A percentile compares a stretch with the other conserved stretches of the same genome.
Conservation (phyloP, 2,797 vertebrate genomes). For the Eulemur coronatus region DNA sequence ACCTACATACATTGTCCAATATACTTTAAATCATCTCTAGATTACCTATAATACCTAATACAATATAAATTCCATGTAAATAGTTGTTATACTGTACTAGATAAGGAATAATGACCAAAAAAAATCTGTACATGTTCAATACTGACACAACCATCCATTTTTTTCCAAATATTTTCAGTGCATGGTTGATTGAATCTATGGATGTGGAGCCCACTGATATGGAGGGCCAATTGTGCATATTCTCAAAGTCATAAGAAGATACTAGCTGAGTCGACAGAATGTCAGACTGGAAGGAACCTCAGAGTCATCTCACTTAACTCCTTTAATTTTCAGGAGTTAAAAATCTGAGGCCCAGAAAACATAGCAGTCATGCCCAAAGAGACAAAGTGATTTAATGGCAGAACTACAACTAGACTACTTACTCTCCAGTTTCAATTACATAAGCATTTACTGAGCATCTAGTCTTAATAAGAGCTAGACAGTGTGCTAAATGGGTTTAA, state of each 20-base stretch:
- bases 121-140: background rate
- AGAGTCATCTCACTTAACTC: background rate
- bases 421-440: background rate
- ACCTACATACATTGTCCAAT: background rate
- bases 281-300: background rate
- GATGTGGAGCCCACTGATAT: background rate
- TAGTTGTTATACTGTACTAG: background rate
- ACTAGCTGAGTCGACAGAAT: background rate
- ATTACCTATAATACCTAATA: background rate
- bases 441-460: background rate
- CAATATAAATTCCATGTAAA: background rate
- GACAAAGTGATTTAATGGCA: background rate
- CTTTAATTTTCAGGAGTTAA: background rate
- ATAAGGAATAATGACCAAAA: background rate
- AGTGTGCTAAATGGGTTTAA: background rate
- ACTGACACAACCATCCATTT: background rate
- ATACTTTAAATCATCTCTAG: background rate
- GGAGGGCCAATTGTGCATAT: background rate
- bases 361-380: background rate
- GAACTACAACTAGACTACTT: background rate
- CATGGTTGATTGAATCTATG: background rate
- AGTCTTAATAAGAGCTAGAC: background rate
- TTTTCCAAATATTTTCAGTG: background rate
- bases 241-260: background rate
- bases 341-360: background rate